A percentile compares a stretch with the other conserved stretches of the same genome.
These are phyloP conservation scores for Idaea aversata DNA, from an alignment of 2,888 invertebrate species.

Conservation along the genomic window DNA sequence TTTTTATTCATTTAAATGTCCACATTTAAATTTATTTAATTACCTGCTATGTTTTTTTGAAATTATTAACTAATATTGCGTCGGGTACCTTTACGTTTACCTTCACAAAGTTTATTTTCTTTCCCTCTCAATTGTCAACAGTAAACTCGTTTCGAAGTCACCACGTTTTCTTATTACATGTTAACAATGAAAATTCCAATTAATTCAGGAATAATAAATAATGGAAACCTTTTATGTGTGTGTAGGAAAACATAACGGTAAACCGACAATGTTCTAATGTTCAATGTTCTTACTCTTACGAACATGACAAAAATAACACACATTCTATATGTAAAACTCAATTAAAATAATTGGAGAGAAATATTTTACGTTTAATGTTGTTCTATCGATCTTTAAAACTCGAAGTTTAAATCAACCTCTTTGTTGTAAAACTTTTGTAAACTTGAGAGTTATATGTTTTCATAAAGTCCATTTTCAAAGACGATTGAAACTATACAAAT, in stretches of 20 bases:
- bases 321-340: constrained; percentile 37
- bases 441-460: not conserved
- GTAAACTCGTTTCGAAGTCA: constrained; percentile 9
- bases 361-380: constrained; percentile 3
- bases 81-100: constrained; percentile 7
- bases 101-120: not conserved
- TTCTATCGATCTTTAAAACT: not conserved
- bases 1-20: not conserved
- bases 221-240: constrained; percentile 26
- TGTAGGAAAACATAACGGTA: constrained; percentile 14
- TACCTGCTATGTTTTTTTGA: not conserved
- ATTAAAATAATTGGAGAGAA: constrained; percentile 58
- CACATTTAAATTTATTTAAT: not conserved
- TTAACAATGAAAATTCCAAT: constrained; percentile 29
- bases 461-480: not conserved
- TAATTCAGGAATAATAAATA: constrained; percentile 29
- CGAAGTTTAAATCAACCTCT: not conserved
- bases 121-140: not conserved
- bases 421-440: not conserved
- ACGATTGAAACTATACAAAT: not conserved
- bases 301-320: constrained; percentile 60
- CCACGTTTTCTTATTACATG: constrained; percentile 31
- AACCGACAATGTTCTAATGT: constrained; percentile 44
- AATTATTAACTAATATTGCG: not conserved
- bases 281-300: too few relatives aligned